Conservation (phyloP, 2,888 invertebrate genomes). For the Drosophila picticornis region DNA sequence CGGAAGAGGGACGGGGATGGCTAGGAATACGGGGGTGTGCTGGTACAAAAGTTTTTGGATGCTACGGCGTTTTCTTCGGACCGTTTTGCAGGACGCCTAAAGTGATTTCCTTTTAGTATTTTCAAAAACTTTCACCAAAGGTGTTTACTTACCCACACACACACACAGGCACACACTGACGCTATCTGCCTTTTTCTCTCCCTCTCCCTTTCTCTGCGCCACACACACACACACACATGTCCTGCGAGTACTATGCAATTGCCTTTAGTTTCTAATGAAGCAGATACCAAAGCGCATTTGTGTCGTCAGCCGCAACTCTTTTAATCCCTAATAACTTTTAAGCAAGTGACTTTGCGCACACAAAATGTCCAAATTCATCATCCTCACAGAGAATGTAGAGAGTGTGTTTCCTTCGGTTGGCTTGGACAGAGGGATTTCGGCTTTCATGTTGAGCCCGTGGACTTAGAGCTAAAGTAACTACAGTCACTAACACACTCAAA, state of each 20-base stretch:
- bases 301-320: slow-evolving; percentile 67
- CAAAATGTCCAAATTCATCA: slow-evolving; percentile 82
- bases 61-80: slow-evolving; percentile 64
- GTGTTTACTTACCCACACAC: slow-evolving; percentile 63
- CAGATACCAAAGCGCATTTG: slow-evolving; percentile 65
- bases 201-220: not conserved
- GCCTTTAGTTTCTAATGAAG: slow-evolving; percentile 67
- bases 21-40: not conserved
- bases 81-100: slow-evolving; percentile 71
- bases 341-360: slow-evolving; percentile 80
- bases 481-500: not conserved
- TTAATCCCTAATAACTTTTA: slow-evolving; percentile 82
- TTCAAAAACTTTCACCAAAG: slow-evolving; percentile 81
- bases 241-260: slow-evolving; percentile 17
- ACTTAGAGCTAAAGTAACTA: slow-evolving; percentile 29
- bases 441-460: slow-evolving; percentile 51
- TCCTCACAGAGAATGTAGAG: slow-evolving; percentile 27
- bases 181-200: not conserved
- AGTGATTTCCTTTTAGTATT: slow-evolving; percentile 83
- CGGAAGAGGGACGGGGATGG: not conserved
- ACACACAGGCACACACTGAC: slow-evolving; percentile 13
- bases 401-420: slow-evolving; percentile 3
- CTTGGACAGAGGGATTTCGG: slow-evolving; percentile 49
- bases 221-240: slow-evolving; percentile 24
- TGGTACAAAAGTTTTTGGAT: slow-evolving; percentile 62